Base-by-base conservation (phyloP, 2,113 vertebrate species). In the Gracilinanus agilis region DNA sequence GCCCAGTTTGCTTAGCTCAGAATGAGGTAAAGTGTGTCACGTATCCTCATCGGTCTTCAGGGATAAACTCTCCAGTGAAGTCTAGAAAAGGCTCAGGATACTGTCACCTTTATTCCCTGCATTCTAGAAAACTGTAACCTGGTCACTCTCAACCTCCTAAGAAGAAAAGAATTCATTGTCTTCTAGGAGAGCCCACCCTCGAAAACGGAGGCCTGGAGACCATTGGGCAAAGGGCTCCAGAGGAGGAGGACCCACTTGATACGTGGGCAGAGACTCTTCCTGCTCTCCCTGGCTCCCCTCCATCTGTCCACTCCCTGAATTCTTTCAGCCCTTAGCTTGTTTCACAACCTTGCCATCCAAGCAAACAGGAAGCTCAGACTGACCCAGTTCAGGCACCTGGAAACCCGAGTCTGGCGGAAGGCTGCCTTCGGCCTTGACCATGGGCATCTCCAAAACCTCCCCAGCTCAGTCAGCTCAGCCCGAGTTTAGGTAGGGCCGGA, bases 171-270 rank as follows among this genome's bases (percentile, higher is more conserved):
- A 75, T n/a, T n/a, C n/a, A n/a, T 19, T n/a, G 67, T 19, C 27
- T 61, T 61, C 19, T n/a, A 34, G 34, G 67, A n/a, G 34, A 40
- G 67, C 6, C 19, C 16, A 4, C 12, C 34, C 34, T 83, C 67
- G n/a, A 13, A 92, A 44, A n/a, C 61, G 49, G 88, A 96, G 49
- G 89, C 23, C 55, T 44, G 55, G 83, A 83, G 58, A 9, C 58
- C 12, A 61, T 10, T 27, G 55, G 44, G 19, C 40, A 44, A 67
- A 93, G n/a, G 67, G 49, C 34, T 55, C 40, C 67, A 58, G 83
- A 89, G 4, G 49, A 94, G 44, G 88, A n/a, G 19, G 55, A 54
- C 75, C 93, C 94, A 90, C 29, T 34, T 88, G 95, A 93, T 75
- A 19, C 11, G 29, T 34, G 61, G 3, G 61, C 44, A 27, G 24